These are phyloP conservation scores for Semnornis frantzii DNA, from an alignment of 2,113 vertebrate species.

Conservation along the genomic window DNA sequence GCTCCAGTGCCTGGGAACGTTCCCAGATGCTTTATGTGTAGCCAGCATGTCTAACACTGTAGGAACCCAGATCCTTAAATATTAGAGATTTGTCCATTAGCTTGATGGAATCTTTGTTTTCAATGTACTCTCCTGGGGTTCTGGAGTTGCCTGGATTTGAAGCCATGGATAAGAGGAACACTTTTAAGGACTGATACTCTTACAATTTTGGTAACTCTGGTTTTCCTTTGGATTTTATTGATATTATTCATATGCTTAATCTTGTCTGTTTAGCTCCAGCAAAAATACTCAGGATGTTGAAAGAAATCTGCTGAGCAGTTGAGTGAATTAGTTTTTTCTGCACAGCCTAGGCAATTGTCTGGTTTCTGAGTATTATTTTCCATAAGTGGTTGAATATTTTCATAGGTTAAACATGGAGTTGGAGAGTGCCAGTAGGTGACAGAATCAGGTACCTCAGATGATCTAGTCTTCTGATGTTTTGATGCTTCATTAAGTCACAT, in stretches of 20 bases:
- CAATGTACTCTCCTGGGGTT: not conserved
- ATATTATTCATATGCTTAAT: not conserved
- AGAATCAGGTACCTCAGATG: not conserved
- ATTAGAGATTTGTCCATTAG: not conserved
- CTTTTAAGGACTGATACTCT: not conserved
- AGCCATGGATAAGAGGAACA: not conserved
- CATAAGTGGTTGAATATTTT: not conserved
- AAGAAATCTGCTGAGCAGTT: not conserved
- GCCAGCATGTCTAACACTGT: not conserved
- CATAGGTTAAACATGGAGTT: not conserved
- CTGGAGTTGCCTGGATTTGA: not conserved
- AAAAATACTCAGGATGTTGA: not conserved
- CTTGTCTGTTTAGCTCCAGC: not conserved
- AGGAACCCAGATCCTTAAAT: not conserved
- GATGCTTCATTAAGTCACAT: not conserved
- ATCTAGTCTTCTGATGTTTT: not conserved
- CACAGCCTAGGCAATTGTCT: not conserved
- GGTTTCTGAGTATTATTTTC: not conserved
- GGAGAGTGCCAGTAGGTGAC: not conserved
- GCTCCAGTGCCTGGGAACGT: constrained; percentile 10
- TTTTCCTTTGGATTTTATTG: not conserved
- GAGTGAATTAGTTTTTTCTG: not conserved
- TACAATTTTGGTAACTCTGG: not conserved
- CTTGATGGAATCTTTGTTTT: not conserved
- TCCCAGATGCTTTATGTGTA: constrained; percentile 22